These are phyloP conservation scores for Irena cyanogastra DNA, from an alignment of 2,113 vertebrate species.

Conservation along the genomic window DNA sequence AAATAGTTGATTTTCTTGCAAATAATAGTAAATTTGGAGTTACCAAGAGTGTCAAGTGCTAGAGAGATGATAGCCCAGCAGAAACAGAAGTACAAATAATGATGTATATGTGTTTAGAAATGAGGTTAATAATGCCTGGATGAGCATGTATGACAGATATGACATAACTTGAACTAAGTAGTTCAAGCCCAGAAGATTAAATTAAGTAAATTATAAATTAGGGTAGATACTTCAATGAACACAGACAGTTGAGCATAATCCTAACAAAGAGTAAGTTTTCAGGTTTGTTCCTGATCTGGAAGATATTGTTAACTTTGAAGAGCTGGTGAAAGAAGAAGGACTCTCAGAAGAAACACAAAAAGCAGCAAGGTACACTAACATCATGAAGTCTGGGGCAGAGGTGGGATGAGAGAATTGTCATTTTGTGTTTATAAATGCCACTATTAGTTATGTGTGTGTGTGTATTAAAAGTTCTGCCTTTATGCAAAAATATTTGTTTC, in stretches of 20 bases:
- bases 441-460: background rate
- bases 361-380: conserved; percentile 82
- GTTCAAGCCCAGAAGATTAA: background rate
- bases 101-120: background rate
- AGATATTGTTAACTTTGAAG: conserved; percentile 98
- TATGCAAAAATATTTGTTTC: background rate
- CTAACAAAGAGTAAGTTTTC: conserved; percentile 21
- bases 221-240: background rate
- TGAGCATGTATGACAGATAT: background rate
- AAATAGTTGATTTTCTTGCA: background rate
- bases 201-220: background rate
- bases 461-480: background rate
- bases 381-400: background rate
- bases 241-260: background rate
- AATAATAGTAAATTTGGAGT: background rate
- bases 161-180: background rate
- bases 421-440: background rate
- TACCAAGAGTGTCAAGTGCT: background rate
- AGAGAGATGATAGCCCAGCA: background rate
- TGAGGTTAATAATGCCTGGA: background rate
- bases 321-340: conserved; percentile 94
- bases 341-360: conserved; percentile 91
- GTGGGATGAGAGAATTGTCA: background rate
- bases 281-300: conserved; percentile 98
- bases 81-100: background rate